Conservation (phyloP, 2,113 vertebrate genomes). For the Nyctereutes procyonoides region DNA sequence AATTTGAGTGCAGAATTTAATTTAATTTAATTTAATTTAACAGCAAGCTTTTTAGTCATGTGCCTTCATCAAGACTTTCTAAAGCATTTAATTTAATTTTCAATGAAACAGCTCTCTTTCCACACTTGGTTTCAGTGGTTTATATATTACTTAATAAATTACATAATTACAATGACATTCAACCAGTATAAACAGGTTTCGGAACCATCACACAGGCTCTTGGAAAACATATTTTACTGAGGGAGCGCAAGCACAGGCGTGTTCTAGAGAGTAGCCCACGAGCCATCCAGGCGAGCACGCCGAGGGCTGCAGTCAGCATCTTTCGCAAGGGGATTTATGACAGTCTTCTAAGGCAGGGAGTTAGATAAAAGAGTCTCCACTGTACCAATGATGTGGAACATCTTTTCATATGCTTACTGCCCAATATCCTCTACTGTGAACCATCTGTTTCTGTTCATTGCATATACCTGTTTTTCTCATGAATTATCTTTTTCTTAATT, state of each 20-base stretch:
- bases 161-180: slow-evolving; percentile 47
- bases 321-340: not conserved
- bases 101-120: slow-evolving; percentile 35
- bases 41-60: slow-evolving; percentile 7
- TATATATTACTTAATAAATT: slow-evolving; percentile 62
- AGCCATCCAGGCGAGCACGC: not conserved
- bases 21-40: slow-evolving; percentile 39
- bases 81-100: slow-evolving; percentile 51
- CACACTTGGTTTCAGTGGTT: not conserved
- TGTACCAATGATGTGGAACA: too few species aligned
- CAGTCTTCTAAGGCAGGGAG: not conserved
- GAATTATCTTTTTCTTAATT: slow-evolving; percentile 4
- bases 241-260: not conserved
- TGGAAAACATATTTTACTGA: slow-evolving; percentile 27
- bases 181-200: slow-evolving; percentile 36
- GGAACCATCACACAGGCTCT: not conserved
- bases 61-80: slow-evolving; percentile 44
- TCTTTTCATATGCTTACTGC: not conserved
- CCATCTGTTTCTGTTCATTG: not conserved
- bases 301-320: not conserved
- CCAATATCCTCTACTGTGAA: not conserved
- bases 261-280: not conserved
- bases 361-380: not conserved
- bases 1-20: not conserved
- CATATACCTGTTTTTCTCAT: slow-evolving; percentile 19